phyloP scores from a whole-genome alignment of 2,888 invertebrate genomes.

The Trissoscelio sp. region DNA sequence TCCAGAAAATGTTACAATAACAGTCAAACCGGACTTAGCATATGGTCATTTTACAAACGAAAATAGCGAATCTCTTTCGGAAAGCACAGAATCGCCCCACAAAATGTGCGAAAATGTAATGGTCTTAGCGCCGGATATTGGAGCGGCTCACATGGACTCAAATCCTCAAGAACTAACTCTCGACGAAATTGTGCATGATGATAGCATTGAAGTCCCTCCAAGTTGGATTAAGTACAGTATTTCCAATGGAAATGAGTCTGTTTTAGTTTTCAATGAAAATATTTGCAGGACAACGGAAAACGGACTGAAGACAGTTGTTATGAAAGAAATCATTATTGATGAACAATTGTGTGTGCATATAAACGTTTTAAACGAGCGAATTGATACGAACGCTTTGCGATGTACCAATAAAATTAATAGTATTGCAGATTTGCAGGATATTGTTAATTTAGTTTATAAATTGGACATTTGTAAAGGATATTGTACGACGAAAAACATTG shows the following conservation, averaged over 20 bases:
- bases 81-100: neutral
- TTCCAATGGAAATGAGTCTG: conserved; percentile 38
- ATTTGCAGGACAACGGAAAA: conserved; percentile 42
- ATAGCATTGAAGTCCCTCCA: conserved; percentile 19
- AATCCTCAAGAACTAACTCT: conserved; percentile 7
- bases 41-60: neutral
- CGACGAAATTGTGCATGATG: conserved; percentile 19
- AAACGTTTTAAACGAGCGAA: conserved; percentile 49
- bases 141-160: neutral
- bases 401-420: conserved; percentile 29
- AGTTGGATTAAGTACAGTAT: conserved; percentile 61
- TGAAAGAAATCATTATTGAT: conserved; percentile 56
- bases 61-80: conserved; percentile 7
- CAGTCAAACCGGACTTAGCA: conserved; percentile 24
- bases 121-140: conserved; percentile 8
- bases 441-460: conserved; percentile 42
- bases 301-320: conserved; percentile 46
- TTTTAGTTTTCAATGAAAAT: conserved; percentile 54
- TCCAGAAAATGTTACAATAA: conserved; percentile 22
- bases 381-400: conserved; percentile 15
- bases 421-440: conserved; percentile 28
- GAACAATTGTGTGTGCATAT: conserved; percentile 51
- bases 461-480: conserved; percentile 50
- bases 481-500: conserved; percentile 51
- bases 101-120: conserved; percentile 1